Evolutionary conservation across 2,888 invertebrate genomes (phyloP), one percentile per base, ranked within the genome.

Genomic region (Nephrotoma appendiculata): DNA sequence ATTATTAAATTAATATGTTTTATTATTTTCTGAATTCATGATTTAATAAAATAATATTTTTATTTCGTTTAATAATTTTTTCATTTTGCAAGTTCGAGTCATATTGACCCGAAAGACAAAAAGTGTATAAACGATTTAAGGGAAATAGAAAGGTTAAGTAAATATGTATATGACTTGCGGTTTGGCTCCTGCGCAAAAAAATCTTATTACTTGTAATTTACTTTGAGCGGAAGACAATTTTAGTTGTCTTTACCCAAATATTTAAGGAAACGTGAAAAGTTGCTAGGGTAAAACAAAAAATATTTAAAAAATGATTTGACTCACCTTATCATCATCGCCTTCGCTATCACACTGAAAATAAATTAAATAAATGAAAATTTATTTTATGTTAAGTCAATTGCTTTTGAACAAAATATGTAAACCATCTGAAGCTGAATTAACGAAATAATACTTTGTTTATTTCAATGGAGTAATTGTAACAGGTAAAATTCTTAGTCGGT

Each of bases 291-390:
- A 71, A 71, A 19, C 5, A 71, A 71, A 57, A 19, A 19, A 19
- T 44, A 44, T 9, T 57, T 6, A 57, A 57, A 6, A 71, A 71
- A 71, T 71, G 15, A 71, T 31, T 71, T 31, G 6, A 44, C 95
- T 94, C 93, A 96, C 96, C 96, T 96, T 96, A 93, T 96, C 96
- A 93, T 96, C 96, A 93, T 96, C 96, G 93, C 96, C 96, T 94
- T 96, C 96, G 94, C 96, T 97, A 96, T 96, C 96, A 96, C 96
- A 97, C 96, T 97, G 94, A 89, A 95, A 95, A 92, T 93, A 92
- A 92, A 92, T 71, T 31, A 71, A 71, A 71, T 0, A 15, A 52
- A 9, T 31, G 9, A 31, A 31, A 71, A 71, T 31, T 71, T 71
- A 71, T 71, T 71, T 71, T 71, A 3, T 11, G 71, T 4, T 31